These are phyloP conservation scores for Sus cebifrons DNA, from an alignment of 2,797 vertebrate genomes.

Conservation along the genomic window DNA sequence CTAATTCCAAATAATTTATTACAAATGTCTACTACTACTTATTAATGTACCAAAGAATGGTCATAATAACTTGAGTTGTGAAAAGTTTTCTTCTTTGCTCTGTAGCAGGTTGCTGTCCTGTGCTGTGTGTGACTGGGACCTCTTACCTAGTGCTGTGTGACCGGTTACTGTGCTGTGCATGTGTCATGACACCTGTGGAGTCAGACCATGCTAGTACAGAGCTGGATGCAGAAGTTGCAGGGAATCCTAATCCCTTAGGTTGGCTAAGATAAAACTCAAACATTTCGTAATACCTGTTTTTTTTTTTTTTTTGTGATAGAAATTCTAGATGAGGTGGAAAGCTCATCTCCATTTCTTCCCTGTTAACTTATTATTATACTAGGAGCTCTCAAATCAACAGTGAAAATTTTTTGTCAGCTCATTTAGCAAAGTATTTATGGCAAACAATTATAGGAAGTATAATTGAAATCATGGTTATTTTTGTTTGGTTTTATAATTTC, in stretches of 20 bases:
- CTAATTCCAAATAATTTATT: too few relatives aligned
- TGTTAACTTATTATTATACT: not conserved
- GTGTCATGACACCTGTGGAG: not conserved
- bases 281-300: not conserved
- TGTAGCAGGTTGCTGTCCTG: conserved; percentile 30
- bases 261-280: conserved; percentile 21
- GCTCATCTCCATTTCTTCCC: not conserved
- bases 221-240: not conserved
- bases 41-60: not conserved
- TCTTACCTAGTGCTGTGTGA: not conserved
- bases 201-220: conserved; percentile 36
- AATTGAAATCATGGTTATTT: conserved; percentile 11
- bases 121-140: conserved; percentile 18
- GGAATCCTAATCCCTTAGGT: not conserved
- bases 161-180: not conserved
- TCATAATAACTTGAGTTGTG: not conserved
- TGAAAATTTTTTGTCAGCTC: not conserved
- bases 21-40: not conserved
- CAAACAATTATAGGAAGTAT: not conserved
- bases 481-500: not conserved
- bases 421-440: conserved; percentile 44
- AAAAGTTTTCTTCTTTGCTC: not conserved
- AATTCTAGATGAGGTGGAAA: conserved; percentile 34
- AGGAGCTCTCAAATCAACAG: conserved; percentile 15
- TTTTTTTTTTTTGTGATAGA: not conserved